These are phyloP conservation scores for Aethina tumida DNA, from an alignment of 1,140 invertebrate genomes.

Conservation along the genomic window DNA sequence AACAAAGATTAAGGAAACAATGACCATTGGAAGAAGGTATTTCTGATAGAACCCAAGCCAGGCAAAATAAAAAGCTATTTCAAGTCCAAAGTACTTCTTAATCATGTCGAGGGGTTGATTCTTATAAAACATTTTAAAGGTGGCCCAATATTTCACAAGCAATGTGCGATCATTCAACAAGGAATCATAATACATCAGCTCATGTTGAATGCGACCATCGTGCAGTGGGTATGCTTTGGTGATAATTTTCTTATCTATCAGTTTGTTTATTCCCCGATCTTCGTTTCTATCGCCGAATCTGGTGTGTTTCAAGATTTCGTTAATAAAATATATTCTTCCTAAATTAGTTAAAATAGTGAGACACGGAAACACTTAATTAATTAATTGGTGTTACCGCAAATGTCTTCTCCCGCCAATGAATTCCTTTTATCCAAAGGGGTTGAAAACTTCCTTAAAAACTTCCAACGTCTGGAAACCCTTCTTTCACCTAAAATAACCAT, in stretches of 20 bases:
- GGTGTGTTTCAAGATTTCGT: conserved; percentile 12
- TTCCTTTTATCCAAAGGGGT: too few species aligned
- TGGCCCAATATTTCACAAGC: conserved; percentile 23
- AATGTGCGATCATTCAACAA: conserved; percentile 22
- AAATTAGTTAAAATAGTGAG: too few species aligned
- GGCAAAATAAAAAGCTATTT: conserved; percentile 36
- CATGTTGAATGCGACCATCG: conserved; percentile 37
- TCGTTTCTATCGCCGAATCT: conserved; percentile 8
- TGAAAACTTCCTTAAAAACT: too few species aligned
- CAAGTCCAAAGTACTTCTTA: conserved; percentile 33
- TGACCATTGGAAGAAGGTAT: too few species aligned
- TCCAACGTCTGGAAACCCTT: too few species aligned
- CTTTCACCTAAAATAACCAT: too few species aligned
- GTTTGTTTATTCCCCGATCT: conserved; percentile 12
- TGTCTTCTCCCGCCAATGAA: too few species aligned
- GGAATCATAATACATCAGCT: conserved; percentile 28
- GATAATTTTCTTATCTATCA: conserved; percentile 7
- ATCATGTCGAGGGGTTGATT: conserved; percentile 30
- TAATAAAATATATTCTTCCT: conserved; percentile 10
- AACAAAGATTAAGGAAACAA: too few species aligned
- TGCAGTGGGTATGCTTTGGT: conserved; percentile 52
- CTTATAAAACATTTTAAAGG: conserved; percentile 42
- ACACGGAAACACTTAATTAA: too few species aligned
- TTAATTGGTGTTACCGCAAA: too few species aligned
- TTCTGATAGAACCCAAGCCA: conserved; percentile 47